Conservation (phyloP, 2,888 invertebrate genomes). For the Barypeithes pellucidus region DNA sequence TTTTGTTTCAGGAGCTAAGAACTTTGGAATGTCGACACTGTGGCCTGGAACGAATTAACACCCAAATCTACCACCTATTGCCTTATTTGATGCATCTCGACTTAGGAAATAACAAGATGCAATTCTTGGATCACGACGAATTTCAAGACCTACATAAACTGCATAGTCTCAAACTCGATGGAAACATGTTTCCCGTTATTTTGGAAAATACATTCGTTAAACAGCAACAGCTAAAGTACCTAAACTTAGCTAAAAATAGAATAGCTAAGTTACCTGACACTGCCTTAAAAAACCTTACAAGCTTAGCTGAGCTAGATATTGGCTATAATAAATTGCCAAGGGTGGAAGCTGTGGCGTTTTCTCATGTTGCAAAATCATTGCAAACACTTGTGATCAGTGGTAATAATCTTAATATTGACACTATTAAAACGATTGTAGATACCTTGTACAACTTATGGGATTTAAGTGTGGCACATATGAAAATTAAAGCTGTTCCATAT, state of each 20-base stretch:
- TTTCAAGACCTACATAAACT: constrained; percentile 80
- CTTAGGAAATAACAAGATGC: constrained; percentile 84
- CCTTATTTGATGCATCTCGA: constrained; percentile 83
- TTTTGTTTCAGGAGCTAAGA: constrained; percentile 77
- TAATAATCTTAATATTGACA: constrained; percentile 77
- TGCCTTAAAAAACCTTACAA: constrained; percentile 82
- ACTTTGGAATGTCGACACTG: constrained; percentile 83
- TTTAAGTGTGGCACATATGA: constrained; percentile 76
- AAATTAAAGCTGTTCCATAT: constrained; percentile 73
- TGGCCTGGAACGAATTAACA: constrained; percentile 82
- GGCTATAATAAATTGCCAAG: constrained; percentile 84
- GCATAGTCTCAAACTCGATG: constrained; percentile 79
- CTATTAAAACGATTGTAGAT: constrained; percentile 75
- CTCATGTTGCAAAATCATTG: constrained; percentile 76
- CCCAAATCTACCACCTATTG: constrained; percentile 84
- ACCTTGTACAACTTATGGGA: constrained; percentile 75
- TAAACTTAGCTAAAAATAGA: constrained; percentile 81
- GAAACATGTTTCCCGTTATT: constrained; percentile 84
- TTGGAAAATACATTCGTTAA: constrained; percentile 81
- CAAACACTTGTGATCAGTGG: constrained; percentile 81
- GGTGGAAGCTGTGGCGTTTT: constrained; percentile 77
- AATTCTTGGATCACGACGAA: constrained; percentile 82
- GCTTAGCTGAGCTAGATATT: constrained; percentile 81
- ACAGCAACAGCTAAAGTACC: constrained; percentile 68
- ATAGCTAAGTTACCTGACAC: constrained; percentile 82